Base-by-base conservation (phyloP, 2,797 vertebrate species). In the Sebastes miniatus region DNA sequence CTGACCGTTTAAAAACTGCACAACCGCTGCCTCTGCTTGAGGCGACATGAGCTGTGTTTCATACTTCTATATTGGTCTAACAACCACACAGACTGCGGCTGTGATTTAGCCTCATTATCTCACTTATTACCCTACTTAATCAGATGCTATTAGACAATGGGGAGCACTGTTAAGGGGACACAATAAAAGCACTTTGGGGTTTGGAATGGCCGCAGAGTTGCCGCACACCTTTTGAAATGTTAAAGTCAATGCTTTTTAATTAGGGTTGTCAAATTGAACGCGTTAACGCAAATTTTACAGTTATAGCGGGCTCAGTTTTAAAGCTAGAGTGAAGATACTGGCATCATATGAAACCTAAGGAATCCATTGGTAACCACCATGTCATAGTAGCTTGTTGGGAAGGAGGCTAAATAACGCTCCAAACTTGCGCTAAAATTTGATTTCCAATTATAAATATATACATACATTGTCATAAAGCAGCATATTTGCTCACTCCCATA, bases 101-200 rank as follows among this genome's bases (percentile, higher is more conserved):
- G 64, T 43, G 57, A 79, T 47, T 59, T 22, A 47, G 25, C 9
- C 58, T 66, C 58, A 69, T 79, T 76, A 78, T 77, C 50, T 57
- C 47, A 50, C 32, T 75, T 58, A 72, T 69, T 66, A 76, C 65
- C 39, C 34, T 24, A 29, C 65, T 82, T 80, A 72, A 77, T 89
- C 70, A 58, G 59, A 34, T 2, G 6, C 50, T 54, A 63, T 85
- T 58, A 77, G 67, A 59, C 72, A 65, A 77, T n/a, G 20, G 75
- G 73, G 59, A 80, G 65, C 74, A 8, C 34, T 13, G 24, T 62
- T 74, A 80, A 67, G 58, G n/a, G 65, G 70, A 57, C 58, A 78
- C 61, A 75, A 32, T 81, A 76, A 73, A 81, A 73, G 29, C 39
- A 67, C 78, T 71, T 64, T 25, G 74, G 74, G 29, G 66, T 16